Evolutionary conservation across 2,888 invertebrate species (phyloP), one percentile per base, ranked within the genome.

Genomic region (Drosophila yooni): DNA sequence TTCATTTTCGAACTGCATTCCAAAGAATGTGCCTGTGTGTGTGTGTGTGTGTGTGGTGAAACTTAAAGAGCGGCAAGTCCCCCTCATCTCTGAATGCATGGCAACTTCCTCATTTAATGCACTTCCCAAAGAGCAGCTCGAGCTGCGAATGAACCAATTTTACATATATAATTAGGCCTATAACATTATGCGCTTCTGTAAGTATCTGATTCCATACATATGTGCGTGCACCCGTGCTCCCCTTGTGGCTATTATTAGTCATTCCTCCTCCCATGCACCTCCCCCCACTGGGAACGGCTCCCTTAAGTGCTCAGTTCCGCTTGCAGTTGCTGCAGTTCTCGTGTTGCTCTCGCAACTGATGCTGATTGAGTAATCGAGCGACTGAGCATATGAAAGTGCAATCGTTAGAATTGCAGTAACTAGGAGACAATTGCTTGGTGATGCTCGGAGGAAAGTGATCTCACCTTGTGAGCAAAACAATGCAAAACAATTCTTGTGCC

Each of bases 281-380:
- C 15, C 53, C 10, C 53, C 38, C 6, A 11, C 8, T 63, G 51
- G 29, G 29, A 59, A 34, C 51, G 48, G 43, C 54, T 67, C 75
- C 79, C 86, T 79, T 76, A 88, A 88, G 90, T 88, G 89, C 58
- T 83, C 73, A 86, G 90, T 90, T 88, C 87, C 87, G 87, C 73
- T 86, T 73, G 86, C 67, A 50, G 62, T 58, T 63, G 62, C 62
- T 61, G 54, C 57, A 52, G 54, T 46, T 51, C 62, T 68, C 56
- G 68, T 70, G 70, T 69, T 53, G 51, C 63, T 53, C 52, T 62
- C 57, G 57, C 46, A 25, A 25, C 15, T 46, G 36, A 57, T 57
- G 62, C 63, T 58, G 67, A 76, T 66, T 61, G 70, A 53, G 59
- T 38, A 69, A 27, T 62, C 67, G 57, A 59, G 56, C 15, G 25